These are phyloP conservation scores for Selene dorsalis DNA, from an alignment of 2,797 vertebrate species.

Conservation along the genomic window DNA sequence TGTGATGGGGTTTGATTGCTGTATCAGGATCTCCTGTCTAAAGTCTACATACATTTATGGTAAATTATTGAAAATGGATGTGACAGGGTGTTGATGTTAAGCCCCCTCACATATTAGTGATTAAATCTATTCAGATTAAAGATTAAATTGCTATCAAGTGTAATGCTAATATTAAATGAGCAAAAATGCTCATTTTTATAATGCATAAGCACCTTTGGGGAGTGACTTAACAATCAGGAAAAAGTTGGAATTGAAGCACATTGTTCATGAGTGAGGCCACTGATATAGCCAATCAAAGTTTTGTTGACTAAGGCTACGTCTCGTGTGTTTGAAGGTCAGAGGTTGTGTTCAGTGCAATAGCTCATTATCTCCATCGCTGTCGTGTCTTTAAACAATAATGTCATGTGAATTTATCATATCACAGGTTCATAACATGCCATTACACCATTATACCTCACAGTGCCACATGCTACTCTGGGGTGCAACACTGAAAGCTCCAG, in stretches of 20 bases:
- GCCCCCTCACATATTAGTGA: slow-evolving; percentile 4
- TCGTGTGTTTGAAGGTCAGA: slow-evolving; percentile 46
- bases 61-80: slow-evolving; percentile 26
- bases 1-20: slow-evolving; percentile 39
- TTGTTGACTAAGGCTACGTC: slow-evolving; percentile 34
- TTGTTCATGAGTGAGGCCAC: slow-evolving; percentile 41
- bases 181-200: slow-evolving; percentile 38
- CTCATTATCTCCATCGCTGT: slow-evolving; percentile 55
- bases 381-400: slow-evolving; percentile 43
- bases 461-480: slow-evolving; percentile 56
- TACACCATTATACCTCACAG: slow-evolving; percentile 72
- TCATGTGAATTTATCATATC: slow-evolving; percentile 58
- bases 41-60: slow-evolving; percentile 14
- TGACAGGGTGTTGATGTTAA: background rate
- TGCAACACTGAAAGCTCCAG: slow-evolving; percentile 38
- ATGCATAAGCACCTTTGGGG: slow-evolving; percentile 54
- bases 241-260: slow-evolving; percentile 57
- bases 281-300: slow-evolving; percentile 40
- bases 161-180: slow-evolving; percentile 37
- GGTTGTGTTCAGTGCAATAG: slow-evolving; percentile 67
- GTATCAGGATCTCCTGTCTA: slow-evolving; percentile 21
- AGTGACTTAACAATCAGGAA: slow-evolving; percentile 53
- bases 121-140: slow-evolving; percentile 5
- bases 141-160: slow-evolving; percentile 14
- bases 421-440: slow-evolving; percentile 53